A percentile compares a stretch with the other conserved stretches of the same genome.
These are phyloP conservation scores for Nasonia giraulti DNA, from an alignment of 1,140 invertebrate species.

Conservation along the genomic window DNA sequence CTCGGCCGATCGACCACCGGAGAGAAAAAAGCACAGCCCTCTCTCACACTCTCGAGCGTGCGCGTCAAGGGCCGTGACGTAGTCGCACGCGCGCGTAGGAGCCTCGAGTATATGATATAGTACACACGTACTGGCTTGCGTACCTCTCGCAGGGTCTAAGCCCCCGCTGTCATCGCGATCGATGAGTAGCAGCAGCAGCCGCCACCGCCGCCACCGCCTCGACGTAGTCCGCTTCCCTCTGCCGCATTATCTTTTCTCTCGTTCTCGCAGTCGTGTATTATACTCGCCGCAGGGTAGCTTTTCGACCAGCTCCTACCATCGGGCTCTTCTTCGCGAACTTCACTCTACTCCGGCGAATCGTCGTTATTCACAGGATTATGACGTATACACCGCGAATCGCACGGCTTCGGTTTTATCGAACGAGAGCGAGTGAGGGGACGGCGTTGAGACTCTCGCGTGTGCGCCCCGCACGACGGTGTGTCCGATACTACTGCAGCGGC, in stretches of 20 bases:
- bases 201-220: background rate
- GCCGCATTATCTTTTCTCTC: conserved; percentile 7
- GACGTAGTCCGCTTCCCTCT: background rate
- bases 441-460: background rate
- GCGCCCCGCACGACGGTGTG: background rate
- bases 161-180: conserved; percentile 28
- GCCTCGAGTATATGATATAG: too few species aligned
- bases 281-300: too few species aligned
- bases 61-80: background rate
- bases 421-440: background rate
- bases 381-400: too few species aligned
- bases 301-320: too few species aligned
- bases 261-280: too few species aligned
- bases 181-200: conserved; percentile 4
- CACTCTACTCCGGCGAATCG: too few species aligned
- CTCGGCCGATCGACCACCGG: background rate
- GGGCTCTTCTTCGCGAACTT: too few species aligned
- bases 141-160: background rate
- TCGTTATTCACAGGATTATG: too few species aligned
- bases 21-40: background rate
- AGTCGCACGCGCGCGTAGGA: background rate
- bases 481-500: background rate
- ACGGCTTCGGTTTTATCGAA: background rate
- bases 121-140: background rate
- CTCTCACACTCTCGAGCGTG: background rate